Evolutionary conservation across 2,888 invertebrate species (phyloP).

Genomic region (Rapana venosa): DNA sequence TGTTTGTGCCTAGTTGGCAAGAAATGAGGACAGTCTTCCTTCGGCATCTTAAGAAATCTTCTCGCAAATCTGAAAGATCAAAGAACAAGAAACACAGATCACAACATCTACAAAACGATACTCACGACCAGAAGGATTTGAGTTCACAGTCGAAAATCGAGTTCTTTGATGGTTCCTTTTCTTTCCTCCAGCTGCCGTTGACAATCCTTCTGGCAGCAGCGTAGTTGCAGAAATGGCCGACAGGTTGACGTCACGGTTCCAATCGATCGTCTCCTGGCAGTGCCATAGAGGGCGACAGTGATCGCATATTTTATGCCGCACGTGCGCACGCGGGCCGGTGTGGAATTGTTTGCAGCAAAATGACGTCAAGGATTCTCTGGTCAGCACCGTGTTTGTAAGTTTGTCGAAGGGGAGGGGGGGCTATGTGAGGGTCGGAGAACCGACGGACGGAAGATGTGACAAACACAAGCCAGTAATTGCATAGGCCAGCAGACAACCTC

Average conservation of each 20-base stretch:
- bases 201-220: not conserved
- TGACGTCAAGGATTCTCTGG: not conserved
- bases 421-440: too few species aligned
- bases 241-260: slow-evolving; percentile 36
- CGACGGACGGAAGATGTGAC: too few species aligned
- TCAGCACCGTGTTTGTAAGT: not conserved
- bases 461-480: too few species aligned
- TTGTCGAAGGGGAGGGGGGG: slow-evolving; percentile 74
- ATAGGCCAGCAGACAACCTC: too few species aligned
- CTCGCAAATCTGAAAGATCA: not conserved
- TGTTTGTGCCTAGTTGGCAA: not conserved
- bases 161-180: not conserved
- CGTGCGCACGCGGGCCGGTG: not conserved
- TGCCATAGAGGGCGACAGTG: slow-evolving; percentile 9
- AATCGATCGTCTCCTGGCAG: slow-evolving; percentile 34
- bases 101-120: not conserved
- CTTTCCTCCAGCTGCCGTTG: not conserved
- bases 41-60: too few species aligned
- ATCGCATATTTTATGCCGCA: slow-evolving; percentile 34
- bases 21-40: too few species aligned
- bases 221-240: slow-evolving; percentile 32
- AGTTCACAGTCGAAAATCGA: not conserved
- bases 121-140: not conserved
- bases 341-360: not conserved
- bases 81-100: not conserved